Conservation (phyloP, 2,888 invertebrate genomes). For the Rhagonycha lutea region DNA sequence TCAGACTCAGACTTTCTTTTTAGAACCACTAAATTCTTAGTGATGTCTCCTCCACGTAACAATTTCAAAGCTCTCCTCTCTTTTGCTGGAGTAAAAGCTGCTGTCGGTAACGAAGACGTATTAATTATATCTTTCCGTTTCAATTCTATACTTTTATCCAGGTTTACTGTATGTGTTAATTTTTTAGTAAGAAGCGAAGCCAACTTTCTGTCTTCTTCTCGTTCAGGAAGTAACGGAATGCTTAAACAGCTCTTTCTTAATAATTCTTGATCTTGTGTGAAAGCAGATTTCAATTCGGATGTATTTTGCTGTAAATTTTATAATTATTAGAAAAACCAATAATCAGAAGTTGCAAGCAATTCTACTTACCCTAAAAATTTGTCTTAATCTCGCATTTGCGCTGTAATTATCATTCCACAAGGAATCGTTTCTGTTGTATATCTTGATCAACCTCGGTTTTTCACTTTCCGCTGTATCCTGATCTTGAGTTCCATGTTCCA, state of each 20-base stretch:
- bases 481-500: slow-evolving; percentile 91
- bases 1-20: background rate
- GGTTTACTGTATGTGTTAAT: slow-evolving; percentile 66
- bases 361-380: slow-evolving; percentile 78
- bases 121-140: slow-evolving; percentile 47
- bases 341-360: background rate
- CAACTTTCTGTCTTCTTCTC: slow-evolving; percentile 77
- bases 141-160: slow-evolving; percentile 58
- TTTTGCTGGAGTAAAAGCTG: slow-evolving; percentile 45
- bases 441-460: slow-evolving; percentile 72
- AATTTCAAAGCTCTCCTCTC: slow-evolving; percentile 49
- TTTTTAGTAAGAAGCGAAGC: slow-evolving; percentile 76
- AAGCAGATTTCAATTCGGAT: slow-evolving; percentile 72
- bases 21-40: slow-evolving; percentile 23
- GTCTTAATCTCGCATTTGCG: slow-evolving; percentile 83
- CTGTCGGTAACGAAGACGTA: slow-evolving; percentile 48
- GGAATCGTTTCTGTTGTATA: slow-evolving; percentile 78
- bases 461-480: slow-evolving; percentile 69
- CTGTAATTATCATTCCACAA: slow-evolving; percentile 92
- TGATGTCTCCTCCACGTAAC: slow-evolving; percentile 31
- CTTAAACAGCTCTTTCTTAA: slow-evolving; percentile 76
- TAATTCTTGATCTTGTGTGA: slow-evolving; percentile 70
- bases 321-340: slow-evolving; percentile 20
- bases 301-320: slow-evolving; percentile 67
- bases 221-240: slow-evolving; percentile 78